phyloP scores from a whole-genome alignment of 2,113 vertebrate species.

The Crotophaga sulcirostris region DNA sequence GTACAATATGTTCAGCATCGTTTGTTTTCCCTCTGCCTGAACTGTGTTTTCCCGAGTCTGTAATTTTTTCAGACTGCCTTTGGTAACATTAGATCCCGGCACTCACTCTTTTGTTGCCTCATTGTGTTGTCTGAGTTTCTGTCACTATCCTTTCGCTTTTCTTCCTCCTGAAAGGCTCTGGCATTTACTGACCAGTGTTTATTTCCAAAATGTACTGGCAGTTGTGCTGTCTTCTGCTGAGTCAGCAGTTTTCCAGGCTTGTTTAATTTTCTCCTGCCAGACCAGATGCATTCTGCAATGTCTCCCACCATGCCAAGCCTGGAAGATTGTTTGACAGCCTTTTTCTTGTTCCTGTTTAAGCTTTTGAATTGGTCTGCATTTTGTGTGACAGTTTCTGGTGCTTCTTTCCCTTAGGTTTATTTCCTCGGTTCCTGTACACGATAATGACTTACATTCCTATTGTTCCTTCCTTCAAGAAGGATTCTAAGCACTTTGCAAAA shows the following conservation, averaged over 20 bases:
- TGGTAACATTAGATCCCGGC: background rate
- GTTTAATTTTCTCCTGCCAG: slow-evolving; percentile 3
- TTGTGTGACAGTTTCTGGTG: slow-evolving; percentile 29
- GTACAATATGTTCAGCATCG: background rate
- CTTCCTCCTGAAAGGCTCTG: background rate
- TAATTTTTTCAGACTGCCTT: slow-evolving; percentile 38
- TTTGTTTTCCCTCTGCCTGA: slow-evolving; percentile 39
- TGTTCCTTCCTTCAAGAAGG: slow-evolving; percentile 30
- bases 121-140: background rate
- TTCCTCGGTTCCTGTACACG: background rate
- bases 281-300: background rate
- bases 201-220: background rate
- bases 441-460: slow-evolving; percentile 30
- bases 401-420: slow-evolving; percentile 34
- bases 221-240: slow-evolving; percentile 22
- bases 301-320: slow-evolving; percentile 23
- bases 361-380: background rate
- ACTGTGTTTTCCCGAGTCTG: background rate
- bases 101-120: background rate
- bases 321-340: slow-evolving; percentile 22
- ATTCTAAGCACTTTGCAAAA: slow-evolving; percentile 24
- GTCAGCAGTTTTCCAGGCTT: background rate
- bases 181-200: background rate
- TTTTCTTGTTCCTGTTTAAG: slow-evolving; percentile 41
- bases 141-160: background rate